Conservation (phyloP, 2,888 invertebrate genomes). For the Ligdia adustata region DNA sequence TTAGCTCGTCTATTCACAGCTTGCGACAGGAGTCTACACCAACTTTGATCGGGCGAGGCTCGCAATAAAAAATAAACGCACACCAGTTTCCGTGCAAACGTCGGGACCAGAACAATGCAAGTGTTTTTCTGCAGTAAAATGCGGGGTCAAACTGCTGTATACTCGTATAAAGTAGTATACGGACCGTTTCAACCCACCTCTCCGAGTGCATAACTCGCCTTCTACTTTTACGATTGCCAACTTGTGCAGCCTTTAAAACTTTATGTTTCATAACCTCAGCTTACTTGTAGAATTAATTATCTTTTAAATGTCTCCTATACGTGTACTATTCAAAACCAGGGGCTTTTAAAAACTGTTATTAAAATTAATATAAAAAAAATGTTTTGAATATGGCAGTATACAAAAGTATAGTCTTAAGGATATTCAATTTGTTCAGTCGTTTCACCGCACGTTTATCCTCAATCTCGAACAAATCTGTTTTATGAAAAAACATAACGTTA, state of each 20-base stretch:
- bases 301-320: slow-evolving; percentile 13
- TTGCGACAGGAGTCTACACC: slow-evolving; percentile 47
- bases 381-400: too few species aligned
- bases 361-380: too few species aligned
- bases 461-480: slow-evolving; percentile 23
- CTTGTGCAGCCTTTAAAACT: slow-evolving; percentile 9
- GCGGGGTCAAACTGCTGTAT: slow-evolving; percentile 13
- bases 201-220: slow-evolving; percentile 9
- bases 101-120: slow-evolving; percentile 30
- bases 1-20: slow-evolving; percentile 71
- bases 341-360: too few species aligned
- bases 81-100: slow-evolving; percentile 42
- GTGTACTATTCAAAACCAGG: too few species aligned
- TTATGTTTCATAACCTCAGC: slow-evolving; percentile 10
- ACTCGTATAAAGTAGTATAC: too few species aligned
- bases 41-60: slow-evolving; percentile 48
- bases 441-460: too few species aligned
- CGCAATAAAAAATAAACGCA: slow-evolving; percentile 45
- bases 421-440: too few species aligned
- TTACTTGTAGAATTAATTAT: slow-evolving; percentile 6
- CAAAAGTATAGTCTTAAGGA: too few species aligned
- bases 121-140: slow-evolving; percentile 26
- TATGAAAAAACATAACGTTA: slow-evolving; percentile 13
- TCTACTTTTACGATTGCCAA: slow-evolving; percentile 15
- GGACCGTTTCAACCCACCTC: slow-evolving; percentile 1